A percentile compares a stretch with the other conserved stretches of the same genome.
phyloP scores from a whole-genome alignment of 2,113 vertebrate genomes.

The Callochromis pleurospilus region DNA sequence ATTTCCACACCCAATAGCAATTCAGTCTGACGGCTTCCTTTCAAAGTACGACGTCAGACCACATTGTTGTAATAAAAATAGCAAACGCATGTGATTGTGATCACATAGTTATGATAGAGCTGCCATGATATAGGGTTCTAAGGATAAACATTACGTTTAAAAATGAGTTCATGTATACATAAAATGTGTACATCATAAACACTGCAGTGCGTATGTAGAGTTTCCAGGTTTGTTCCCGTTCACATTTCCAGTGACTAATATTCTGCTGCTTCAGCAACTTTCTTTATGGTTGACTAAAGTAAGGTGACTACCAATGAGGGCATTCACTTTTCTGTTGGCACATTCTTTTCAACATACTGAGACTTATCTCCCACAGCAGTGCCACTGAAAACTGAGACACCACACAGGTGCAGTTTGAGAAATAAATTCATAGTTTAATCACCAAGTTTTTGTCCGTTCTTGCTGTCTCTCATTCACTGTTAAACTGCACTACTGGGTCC shows the following conservation, averaged over 20 bases:
- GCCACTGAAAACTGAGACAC: neutral
- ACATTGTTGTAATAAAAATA: neutral
- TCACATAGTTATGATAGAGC: neutral
- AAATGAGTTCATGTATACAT: neutral
- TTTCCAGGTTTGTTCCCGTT: neutral
- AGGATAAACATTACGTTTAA: neutral
- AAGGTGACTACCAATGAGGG: neutral
- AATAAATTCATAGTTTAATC: neutral
- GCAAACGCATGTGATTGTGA: neutral
- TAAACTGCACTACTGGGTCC: neutral
- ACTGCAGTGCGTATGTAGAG: accelerated
- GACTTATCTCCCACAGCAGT: neutral
- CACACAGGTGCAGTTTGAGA: neutral
- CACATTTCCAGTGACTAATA: neutral
- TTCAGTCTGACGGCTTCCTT: neutral
- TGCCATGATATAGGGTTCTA: neutral
- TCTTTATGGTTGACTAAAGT: neutral
- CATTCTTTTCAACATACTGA: neutral
- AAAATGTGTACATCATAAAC: neutral
- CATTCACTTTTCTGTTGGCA: neutral
- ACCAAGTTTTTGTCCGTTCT: neutral
- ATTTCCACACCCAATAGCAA: neutral
- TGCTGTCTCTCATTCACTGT: neutral
- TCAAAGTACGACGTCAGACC: neutral
- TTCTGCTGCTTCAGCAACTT: neutral